phyloP scores from a whole-genome alignment of 2,888 invertebrate species.

The Leptopterna dolabrata region DNA sequence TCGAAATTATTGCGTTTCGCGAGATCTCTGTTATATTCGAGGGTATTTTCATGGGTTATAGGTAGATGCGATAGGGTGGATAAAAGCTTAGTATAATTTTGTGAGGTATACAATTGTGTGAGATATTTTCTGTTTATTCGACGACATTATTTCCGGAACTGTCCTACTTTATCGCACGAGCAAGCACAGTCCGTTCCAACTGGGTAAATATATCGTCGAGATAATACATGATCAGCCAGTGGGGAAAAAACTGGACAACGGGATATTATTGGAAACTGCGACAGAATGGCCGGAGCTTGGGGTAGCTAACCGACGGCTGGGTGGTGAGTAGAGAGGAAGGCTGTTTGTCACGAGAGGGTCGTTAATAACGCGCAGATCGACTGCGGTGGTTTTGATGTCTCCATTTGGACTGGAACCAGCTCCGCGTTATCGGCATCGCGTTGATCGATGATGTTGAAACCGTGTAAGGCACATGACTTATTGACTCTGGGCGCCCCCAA shows the following conservation, averaged over 20 bases:
- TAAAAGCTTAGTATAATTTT: too few species aligned
- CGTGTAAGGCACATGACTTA: conserved; percentile 42
- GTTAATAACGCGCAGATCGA: conserved; percentile 48
- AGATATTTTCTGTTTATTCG: too few species aligned
- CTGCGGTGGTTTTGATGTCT: conserved; percentile 55
- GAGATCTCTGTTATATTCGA: too few species aligned
- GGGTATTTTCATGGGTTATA: too few species aligned
- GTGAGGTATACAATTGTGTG: too few species aligned
- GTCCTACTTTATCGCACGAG: too few species aligned
- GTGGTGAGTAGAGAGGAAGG: conserved; percentile 1
- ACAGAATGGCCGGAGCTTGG: not conserved
- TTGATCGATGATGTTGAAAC: conserved; percentile 47
- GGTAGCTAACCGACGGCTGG: not conserved
- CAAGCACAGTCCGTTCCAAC: not conserved
- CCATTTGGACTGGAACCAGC: conserved; percentile 52
- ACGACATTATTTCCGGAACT: too few species aligned
- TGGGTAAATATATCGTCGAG: not conserved
- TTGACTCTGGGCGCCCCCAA: not conserved
- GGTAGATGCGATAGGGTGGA: too few species aligned
- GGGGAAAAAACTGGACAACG: not conserved
- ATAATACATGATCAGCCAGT: not conserved
- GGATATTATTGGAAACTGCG: conserved; percentile 3
- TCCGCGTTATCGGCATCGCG: conserved; percentile 42
- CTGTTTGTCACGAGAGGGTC: conserved; percentile 50
- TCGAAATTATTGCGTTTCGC: too few species aligned